These are phyloP conservation scores for Rhinopithecus roxellana DNA, from an alignment of 2,113 vertebrate genomes.

Conservation along the genomic window DNA sequence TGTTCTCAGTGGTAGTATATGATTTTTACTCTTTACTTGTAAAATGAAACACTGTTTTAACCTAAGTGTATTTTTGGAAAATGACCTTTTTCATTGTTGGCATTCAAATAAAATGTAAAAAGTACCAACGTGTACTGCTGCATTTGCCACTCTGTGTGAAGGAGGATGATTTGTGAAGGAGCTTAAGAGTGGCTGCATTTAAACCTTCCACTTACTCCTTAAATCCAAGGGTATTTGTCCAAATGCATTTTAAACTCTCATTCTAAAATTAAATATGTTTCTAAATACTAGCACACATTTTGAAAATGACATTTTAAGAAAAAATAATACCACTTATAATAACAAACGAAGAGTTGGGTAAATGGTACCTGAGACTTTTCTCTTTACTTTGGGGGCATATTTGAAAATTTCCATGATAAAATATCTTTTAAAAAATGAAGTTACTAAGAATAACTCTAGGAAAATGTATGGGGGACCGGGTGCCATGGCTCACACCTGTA, in stretches of 20 bases:
- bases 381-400: background rate
- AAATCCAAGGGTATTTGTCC: background rate
- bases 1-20: background rate
- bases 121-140: background rate
- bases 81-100: background rate
- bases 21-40: background rate
- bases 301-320: slow-evolving; percentile 8
- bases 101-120: background rate
- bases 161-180: background rate
- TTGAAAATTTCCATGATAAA: background rate
- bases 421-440: background rate
- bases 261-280: background rate
- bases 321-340: background rate
- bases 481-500: background rate
- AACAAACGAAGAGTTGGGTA: background rate
- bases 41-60: background rate
- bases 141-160: background rate
- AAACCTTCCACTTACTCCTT: background rate
- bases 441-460: background rate
- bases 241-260: background rate
- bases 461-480: background rate
- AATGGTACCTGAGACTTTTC: background rate
- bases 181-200: too few species aligned
- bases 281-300: background rate
- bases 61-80: background rate